Evolutionary conservation across 2,888 invertebrate genomes (phyloP).

Genomic region (Drosophila acutilabella): DNA sequence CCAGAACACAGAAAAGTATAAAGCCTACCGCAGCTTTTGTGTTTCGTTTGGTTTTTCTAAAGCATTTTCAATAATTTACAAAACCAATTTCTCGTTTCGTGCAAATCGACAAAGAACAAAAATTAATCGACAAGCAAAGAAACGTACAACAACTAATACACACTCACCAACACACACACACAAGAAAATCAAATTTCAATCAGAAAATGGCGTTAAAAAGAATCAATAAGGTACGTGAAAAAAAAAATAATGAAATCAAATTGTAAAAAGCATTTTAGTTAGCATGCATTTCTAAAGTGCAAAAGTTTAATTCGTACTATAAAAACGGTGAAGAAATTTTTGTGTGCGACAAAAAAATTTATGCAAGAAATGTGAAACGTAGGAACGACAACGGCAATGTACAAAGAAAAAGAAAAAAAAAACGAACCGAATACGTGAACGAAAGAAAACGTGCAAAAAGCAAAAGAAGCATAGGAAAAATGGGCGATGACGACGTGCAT

Average conservation of each 20-base stretch:
- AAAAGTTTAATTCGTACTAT: conserved; percentile 31
- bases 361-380: conserved; percentile 83
- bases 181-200: conserved; percentile 83
- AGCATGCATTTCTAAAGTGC: conserved; percentile 44
- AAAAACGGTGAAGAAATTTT: conserved; percentile 59
- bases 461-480: conserved; percentile 62
- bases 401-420: conserved; percentile 51
- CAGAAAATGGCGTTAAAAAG: conserved; percentile 96
- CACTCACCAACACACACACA: conserved; percentile 66
- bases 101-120: conserved; percentile 65
- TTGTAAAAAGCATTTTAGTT: conserved; percentile 47
- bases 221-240: conserved; percentile 92
- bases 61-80: conserved; percentile 61
- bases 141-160: conserved; percentile 66
- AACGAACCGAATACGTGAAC: conserved; percentile 59
- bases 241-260: conserved; percentile 58
- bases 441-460: conserved; percentile 75
- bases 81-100: conserved; percentile 57
- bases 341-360: conserved; percentile 73
- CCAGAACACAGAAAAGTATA: conserved; percentile 53
- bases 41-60: conserved; percentile 73
- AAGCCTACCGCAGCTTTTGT: conserved; percentile 63
- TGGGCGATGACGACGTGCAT: conserved; percentile 74
- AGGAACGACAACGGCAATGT: conserved; percentile 67
- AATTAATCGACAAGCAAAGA: conserved; percentile 64